Evolutionary conservation across 2,797 vertebrate species (phyloP), one percentile per base, ranked within the genome.

Genomic region (Malacoraja senta): DNA sequence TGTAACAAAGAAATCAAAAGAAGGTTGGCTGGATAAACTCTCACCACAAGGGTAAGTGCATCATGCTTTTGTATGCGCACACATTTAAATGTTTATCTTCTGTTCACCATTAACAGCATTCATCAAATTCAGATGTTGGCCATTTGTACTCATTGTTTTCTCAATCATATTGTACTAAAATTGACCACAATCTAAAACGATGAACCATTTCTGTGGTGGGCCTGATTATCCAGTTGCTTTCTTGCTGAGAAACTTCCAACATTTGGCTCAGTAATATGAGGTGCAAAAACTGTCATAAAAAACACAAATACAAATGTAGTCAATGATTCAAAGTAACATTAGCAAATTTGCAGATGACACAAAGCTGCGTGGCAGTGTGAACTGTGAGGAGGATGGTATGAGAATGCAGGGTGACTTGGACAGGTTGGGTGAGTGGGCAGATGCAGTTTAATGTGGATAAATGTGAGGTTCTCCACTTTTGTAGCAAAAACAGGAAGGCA

Each of bases 21-120:
- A 96, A 29, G 98, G 98, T 26, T 99, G 99, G 99, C 96, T 99
- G 95, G 98, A 99, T 96, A 99, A 99, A 94, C 97, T 99, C 38
- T 99, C 98, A 0, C 98, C 98, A 94, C 98, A 99, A 95, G 97
- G 98, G 98, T 99, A 96, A 81, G 63, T 93, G 38, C 3, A 2
- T 83, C 93, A 29, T 19, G 53, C 53, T 80, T 80, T 79, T 44
- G 3, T 92, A 53, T 92, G 6, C 26, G n/a, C 72, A 13, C 12
- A n/a, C 72, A 15, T n/a, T 92, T 92, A 26, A 26, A 91, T 74
- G 90, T 53, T 4, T 26, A 26, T 44, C 21, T 74, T 74, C 19
- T 8, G 19, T 21, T 24, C 71, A 91, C 12, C 26, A 92, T 29
- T 76, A 53, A 12, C 53, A 58, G 26, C 72, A 74, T 53, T 53